phyloP scores from a whole-genome alignment of 2,888 invertebrate genomes.

The Neoaliturus tenellus region DNA sequence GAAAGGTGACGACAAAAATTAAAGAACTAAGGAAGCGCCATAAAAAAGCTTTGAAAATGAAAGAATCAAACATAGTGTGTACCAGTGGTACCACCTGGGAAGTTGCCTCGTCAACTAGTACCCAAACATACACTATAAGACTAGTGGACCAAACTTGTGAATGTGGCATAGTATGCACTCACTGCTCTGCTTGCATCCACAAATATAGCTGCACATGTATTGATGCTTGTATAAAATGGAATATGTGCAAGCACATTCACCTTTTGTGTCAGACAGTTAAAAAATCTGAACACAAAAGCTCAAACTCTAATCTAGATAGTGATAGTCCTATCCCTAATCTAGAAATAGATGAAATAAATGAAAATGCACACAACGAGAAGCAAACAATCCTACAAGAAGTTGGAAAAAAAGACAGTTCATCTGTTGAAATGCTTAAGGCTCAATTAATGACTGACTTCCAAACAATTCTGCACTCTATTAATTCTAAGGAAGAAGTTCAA shows the following conservation, averaged over 20 bases:
- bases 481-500: neutral
- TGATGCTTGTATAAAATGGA: conserved; percentile 33
- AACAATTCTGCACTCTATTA: neutral
- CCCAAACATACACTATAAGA: neutral
- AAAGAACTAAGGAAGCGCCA: neutral
- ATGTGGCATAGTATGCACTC: neutral
- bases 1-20: conserved; percentile 61
- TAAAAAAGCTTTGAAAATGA: neutral
- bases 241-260: conserved; percentile 47
- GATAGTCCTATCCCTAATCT: too few relatives aligned
- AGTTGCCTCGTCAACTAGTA: neutral
- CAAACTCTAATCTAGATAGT: too few relatives aligned
- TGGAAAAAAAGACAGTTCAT: neutral
- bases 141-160: neutral
- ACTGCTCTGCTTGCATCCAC: conserved; percentile 35
- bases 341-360: too few relatives aligned
- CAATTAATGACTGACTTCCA: neutral
- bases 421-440: neutral
- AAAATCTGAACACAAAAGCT: neutral
- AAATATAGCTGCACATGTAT: conserved; percentile 23
- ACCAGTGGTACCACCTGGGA: neutral
- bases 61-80: neutral
- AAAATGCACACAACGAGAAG: neutral
- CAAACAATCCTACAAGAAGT: too few relatives aligned
- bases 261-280: neutral